Evolutionary conservation across 2,113 vertebrate genomes (phyloP), one percentile per base, ranked within the genome.

Genomic region (Conger conger): DNA sequence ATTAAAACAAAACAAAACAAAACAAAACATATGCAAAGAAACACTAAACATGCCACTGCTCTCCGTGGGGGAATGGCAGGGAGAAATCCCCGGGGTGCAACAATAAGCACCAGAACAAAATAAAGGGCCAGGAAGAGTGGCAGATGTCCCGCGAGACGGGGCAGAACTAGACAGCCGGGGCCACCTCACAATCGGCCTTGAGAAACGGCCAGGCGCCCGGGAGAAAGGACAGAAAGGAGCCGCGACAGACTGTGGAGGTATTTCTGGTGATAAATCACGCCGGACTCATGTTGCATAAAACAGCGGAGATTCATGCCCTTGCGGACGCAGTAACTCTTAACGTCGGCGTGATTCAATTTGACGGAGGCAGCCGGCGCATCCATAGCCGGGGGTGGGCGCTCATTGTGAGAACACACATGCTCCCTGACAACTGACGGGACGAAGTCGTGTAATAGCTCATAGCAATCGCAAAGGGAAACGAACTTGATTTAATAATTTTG

Each of bases 371-470:
- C 68, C 6, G 68, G 68, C 68, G n/a, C 68, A 73, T 73, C 68
- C 68, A 33, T 73, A n/a, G 68, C 68, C 33, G 27, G 68, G 68
- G 27, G 23, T 73, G 68, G n/a, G n/a, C 68, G 6, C n/a, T 73
- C 68, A 73, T 73, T 73, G 68, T 73, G n/a, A 73, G n/a, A 73
- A 73, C 27, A 73, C 68, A 73, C 68, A 73, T 73, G 68, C 68
- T 73, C 68, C n/a, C 1, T 73, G 68, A 73, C 68, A 73, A 33
- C 68, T 33, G 68, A 73, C 27, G 68, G 68, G 1, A 73, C 27
- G n/a, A 73, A 73, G 68, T 1, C 1, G 9, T 33, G 27, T 13
- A n/a, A 27, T 73, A n/a, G 27, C n/a, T 73, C 68, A 73, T 30
- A 33, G 68, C 33, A 9, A 73, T 33, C 6, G n/a, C 68, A 73